These are phyloP conservation scores for Drosophila persimilis DNA, from an alignment of 1,140 invertebrate genomes.

Conservation along the genomic window DNA sequence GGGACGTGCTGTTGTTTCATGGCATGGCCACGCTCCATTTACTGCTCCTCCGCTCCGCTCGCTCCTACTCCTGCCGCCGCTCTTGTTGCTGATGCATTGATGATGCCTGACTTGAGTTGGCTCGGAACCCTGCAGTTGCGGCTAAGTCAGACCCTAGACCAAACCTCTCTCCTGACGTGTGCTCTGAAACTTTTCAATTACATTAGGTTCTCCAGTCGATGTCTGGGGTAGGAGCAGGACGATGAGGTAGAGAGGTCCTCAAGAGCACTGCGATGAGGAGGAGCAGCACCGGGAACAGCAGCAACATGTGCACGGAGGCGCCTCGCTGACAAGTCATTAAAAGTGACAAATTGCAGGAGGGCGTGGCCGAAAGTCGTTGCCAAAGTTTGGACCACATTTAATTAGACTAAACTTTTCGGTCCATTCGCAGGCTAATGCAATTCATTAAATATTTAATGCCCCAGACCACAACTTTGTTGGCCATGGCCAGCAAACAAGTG, in stretches of 20 bases:
- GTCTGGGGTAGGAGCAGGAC: neutral
- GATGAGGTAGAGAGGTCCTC: neutral
- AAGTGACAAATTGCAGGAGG: conserved; percentile 71
- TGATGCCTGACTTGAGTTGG: conserved; percentile 41
- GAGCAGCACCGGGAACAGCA: neutral
- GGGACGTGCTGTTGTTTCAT: conserved; percentile 77
- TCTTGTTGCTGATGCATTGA: conserved; percentile 48
- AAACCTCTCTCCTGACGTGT: conserved; percentile 13
- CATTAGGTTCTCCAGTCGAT: conserved; percentile 70
- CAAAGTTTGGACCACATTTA: conserved; percentile 68
- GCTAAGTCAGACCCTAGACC: conserved; percentile 34
- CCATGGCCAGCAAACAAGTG: conserved; percentile 32
- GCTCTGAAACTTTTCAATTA: conserved; percentile 73
- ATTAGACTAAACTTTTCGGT: conserved; percentile 64
- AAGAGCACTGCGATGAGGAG: neutral
- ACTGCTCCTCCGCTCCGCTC: conserved; percentile 2
- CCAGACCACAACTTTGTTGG: conserved; percentile 58
- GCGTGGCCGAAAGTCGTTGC: conserved; percentile 54
- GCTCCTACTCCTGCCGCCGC: too few species aligned
- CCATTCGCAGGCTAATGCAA: conserved; percentile 64
- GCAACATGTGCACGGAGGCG: conserved; percentile 49
- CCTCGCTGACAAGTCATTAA: conserved; percentile 75
- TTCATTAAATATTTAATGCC: conserved; percentile 75
- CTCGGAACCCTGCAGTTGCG: conserved; percentile 8
- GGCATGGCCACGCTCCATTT: conserved; percentile 65